Evolutionary conservation across 2,113 vertebrate species (phyloP).

Genomic region (Equus quagga): DNA sequence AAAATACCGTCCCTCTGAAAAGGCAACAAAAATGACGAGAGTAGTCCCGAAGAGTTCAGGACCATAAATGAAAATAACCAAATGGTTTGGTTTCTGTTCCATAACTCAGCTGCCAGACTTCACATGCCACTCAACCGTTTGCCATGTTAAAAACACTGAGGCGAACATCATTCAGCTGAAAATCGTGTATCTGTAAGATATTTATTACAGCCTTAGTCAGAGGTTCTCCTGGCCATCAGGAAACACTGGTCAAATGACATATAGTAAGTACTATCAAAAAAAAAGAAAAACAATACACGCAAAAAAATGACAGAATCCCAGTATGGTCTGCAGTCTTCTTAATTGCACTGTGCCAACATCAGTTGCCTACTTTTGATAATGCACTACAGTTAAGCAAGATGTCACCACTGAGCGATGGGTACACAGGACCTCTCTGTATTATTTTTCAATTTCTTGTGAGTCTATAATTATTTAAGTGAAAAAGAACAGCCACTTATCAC

Average conservation of each 20-base stretch:
- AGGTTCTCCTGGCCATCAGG: neutral
- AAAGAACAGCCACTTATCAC: neutral
- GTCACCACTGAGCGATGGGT: neutral
- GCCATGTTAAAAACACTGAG: neutral
- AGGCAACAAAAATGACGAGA: conserved; percentile 42
- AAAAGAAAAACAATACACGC: neutral
- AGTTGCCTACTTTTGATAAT: neutral
- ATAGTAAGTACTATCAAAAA: neutral
- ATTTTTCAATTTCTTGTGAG: neutral
- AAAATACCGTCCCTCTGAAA: conserved; percentile 48
- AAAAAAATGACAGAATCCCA: neutral
- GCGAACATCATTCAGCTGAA: neutral
- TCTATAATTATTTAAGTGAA: neutral
- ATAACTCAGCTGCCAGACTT: conserved; percentile 14
- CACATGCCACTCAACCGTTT: neutral
- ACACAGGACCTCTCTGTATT: neutral
- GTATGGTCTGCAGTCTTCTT: neutral
- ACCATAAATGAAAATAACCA: conserved; percentile 20
- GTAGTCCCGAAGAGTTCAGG: conserved; percentile 45
- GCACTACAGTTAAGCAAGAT: neutral
- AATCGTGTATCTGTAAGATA: conserved; percentile 25
- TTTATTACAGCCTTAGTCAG: neutral
- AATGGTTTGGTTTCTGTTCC: neutral
- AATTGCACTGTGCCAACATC: neutral
- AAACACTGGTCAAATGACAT: neutral